Base-by-base conservation (phyloP, 2,113 vertebrate genomes). In the Heterotis niloticus region DNA sequence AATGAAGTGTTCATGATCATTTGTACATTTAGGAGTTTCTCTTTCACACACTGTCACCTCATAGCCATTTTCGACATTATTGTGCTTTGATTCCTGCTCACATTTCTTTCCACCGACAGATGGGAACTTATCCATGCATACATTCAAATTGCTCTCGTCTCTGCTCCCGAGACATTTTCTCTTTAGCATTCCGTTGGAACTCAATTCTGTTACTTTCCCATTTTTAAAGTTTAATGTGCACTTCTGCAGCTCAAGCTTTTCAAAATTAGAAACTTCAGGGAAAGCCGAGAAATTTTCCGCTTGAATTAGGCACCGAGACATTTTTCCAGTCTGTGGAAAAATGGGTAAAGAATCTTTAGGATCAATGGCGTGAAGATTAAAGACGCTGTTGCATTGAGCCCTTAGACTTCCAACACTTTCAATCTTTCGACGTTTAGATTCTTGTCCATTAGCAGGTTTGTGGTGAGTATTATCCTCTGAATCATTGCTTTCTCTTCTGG, bases 371-470 rank as follows among this genome's bases (percentile, higher is more conserved):
- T 18, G 64, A 28, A n/a, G 56, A 23, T 62, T 0, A 26, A 24
- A 4, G 0, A 23, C 51, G 75, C 80, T 79, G 56, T 62, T 9
- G 51, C n/a, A 54, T 18, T n/a, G 54, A 23, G 64, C 29, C n/a
- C 10, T 52, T 44, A 5, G n/a, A 24, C 60, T n/a, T 11, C n/a
- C 51, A 59, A 16, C 23, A 11, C 64, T 64, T n/a, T 86, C 84
- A 9, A 84, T 64, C 52, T 84, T 83, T 70, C 90, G 86, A 28
- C 88, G 82, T 81, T 92, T 92, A 62, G 86, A 88, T 62, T 83
- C 81, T 1, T 89, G 89, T 65, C 83, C 64, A n/a, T 69, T 51
- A 86, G 78, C 79, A 70, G 79, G 81, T 26, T 51, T 29, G 10
- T 57, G 26, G 16, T 29, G 52, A 12, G 28, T n/a, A 23, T 28